Evolutionary conservation across 1,140 invertebrate genomes (phyloP), one percentile per base, ranked within the genome.

Genomic region (Drosophila santomea): DNA sequence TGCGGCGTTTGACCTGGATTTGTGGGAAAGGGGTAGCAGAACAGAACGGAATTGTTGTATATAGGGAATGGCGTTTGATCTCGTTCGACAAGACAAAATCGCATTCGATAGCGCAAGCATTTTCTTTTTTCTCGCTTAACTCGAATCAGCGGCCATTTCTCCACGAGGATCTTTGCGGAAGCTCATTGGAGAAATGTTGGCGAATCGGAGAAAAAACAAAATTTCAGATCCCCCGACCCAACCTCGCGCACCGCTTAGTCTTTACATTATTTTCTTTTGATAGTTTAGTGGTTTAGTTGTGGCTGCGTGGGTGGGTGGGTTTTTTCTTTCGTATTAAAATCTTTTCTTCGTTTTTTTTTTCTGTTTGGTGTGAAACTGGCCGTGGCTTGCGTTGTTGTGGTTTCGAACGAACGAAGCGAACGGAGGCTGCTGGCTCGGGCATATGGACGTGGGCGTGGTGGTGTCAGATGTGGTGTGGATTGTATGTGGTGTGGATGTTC

Each of bases 1-100:
- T 92, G 91, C 47, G 91, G 91, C 59, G 90, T 92, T 90, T 92
- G 90, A 80, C 91, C 91, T 92, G 84, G 54, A 80, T 66, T 63
- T 52, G 50, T 15, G 15, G 47, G 48, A 45, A 14, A 61, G 51
- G 51, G 51, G 45, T 44, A 71, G 52, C 68, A 72, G 64, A 72
- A 71, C 62, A 69, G 41, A 71, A 72, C 28, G 64, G 64, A 67
- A 66, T 68, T 67, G 64, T 68, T 68, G 64, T 68, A 68, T 28
- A 68, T 20, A 68, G 43, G 61, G 64, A 66, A 66, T 60, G 61
- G 50, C 61, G 45, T 68, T 68, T 66, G 61, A 68, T 68, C 64
- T 68, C 61, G 64, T 44, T 67, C 61, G 64, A 68, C 61, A 66
- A 68, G 64, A 68, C 64, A 66, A 68, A 66, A 68, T 66, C 64